Evolutionary conservation across 2,113 vertebrate genomes (phyloP).

Genomic region (Ifrita kowaldi): DNA sequence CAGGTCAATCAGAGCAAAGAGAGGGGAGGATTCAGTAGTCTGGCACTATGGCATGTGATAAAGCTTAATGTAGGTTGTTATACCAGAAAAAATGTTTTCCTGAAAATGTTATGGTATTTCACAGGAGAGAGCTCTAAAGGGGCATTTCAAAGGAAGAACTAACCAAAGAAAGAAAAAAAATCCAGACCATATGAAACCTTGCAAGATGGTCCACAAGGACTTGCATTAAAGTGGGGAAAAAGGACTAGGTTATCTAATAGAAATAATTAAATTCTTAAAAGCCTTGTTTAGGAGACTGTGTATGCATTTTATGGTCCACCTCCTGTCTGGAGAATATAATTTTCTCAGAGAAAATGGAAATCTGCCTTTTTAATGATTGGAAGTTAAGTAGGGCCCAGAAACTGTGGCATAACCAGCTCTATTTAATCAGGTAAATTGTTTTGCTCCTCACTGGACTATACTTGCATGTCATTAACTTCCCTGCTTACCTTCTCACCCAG

Average conservation of each 20-base stretch:
- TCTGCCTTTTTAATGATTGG: neutral
- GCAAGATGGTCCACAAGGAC: neutral
- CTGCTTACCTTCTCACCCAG: neutral
- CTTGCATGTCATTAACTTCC: neutral
- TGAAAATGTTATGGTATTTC: neutral
- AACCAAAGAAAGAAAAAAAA: neutral
- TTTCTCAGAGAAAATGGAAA: neutral
- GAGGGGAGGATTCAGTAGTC: neutral
- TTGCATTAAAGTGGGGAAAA: neutral
- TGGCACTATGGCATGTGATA: neutral
- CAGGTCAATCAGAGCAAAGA: neutral
- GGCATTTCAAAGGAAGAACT: neutral
- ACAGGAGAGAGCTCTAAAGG: neutral
- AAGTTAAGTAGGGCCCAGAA: neutral
- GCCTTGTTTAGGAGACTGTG: neutral
- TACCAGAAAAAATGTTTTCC: neutral
- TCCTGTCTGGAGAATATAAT: neutral
- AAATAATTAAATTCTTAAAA: neutral
- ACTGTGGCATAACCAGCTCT: neutral
- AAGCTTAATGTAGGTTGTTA: neutral
- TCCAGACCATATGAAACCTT: neutral
- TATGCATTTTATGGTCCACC: neutral
- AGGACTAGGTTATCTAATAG: neutral
- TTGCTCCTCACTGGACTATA: neutral
- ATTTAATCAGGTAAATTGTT: neutral